Conservation (phyloP, 2,888 invertebrate species). For the Clostera curtula region DNA sequence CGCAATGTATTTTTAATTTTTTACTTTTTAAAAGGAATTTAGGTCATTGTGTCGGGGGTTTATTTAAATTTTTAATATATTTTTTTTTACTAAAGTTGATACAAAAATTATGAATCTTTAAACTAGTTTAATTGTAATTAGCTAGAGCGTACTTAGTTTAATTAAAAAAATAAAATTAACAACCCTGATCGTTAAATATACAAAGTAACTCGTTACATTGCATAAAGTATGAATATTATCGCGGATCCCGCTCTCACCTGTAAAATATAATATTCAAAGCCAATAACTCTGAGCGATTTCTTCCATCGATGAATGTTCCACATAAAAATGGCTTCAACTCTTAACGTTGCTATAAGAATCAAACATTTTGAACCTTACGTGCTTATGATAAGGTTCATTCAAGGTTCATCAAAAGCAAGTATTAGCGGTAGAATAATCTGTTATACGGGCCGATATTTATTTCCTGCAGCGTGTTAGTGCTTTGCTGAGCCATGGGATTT, state of each 20-base stretch:
- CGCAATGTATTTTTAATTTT: too few species aligned
- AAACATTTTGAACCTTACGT: slow-evolving; percentile 12
- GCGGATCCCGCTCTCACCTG: slow-evolving; percentile 24
- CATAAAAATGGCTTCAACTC: slow-evolving; percentile 33
- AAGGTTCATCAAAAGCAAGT: slow-evolving; percentile 14
- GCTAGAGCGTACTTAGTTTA: too few species aligned
- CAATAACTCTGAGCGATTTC: slow-evolving; percentile 32
- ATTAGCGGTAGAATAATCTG: slow-evolving; percentile 32
- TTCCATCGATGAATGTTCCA: slow-evolving; percentile 35
- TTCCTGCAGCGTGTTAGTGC: slow-evolving; percentile 25
- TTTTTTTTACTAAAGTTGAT: too few species aligned
- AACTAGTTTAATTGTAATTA: too few species aligned
- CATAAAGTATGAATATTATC: slow-evolving; percentile 19
- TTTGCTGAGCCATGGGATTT: slow-evolving; percentile 11
- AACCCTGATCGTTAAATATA: too few species aligned
- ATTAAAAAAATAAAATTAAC: too few species aligned
- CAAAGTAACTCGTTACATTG: slow-evolving; percentile 22
- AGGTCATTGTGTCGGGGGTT: too few species aligned
- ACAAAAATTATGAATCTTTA: too few species aligned
- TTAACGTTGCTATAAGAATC: slow-evolving; percentile 2
- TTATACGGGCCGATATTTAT: slow-evolving; percentile 26
- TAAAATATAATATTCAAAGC: slow-evolving; percentile 32
- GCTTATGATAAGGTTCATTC: not conserved
- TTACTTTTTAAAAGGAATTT: too few species aligned
- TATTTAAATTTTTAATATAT: too few species aligned